Evolutionary conservation across 2,888 invertebrate species (phyloP).

Genomic region (Drosophila flavopinicola): DNA sequence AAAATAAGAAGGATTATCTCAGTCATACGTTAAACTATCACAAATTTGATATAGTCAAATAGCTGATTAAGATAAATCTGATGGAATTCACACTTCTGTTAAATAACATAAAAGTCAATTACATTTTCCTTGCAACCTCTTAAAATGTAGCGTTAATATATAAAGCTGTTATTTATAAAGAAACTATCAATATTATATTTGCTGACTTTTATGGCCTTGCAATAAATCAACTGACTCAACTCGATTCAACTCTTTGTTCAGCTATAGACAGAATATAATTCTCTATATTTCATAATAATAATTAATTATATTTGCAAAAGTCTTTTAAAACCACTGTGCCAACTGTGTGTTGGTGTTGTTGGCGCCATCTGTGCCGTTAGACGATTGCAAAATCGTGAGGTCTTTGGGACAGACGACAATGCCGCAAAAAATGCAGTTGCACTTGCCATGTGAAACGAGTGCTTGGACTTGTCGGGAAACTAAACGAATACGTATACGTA

Average conservation of each 20-base stretch:
- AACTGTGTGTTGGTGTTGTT: slow-evolving; percentile 6
- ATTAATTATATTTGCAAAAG: not conserved
- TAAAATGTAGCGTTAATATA: no score
- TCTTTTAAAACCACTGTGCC: slow-evolving; percentile 35
- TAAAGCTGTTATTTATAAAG: no score
- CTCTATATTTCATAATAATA: not conserved
- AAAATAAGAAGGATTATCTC: no score
- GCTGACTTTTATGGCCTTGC: not conserved
- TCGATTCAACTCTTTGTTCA: no score
- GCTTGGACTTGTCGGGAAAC: slow-evolving; percentile 20
- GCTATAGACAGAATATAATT: not conserved
- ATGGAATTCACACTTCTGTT: no score
- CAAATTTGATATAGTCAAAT: no score
- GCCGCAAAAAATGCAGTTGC: slow-evolving; percentile 58
- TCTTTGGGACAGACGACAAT: slow-evolving; percentile 27
- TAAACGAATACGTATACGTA: not conserved
- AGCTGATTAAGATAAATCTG: no score
- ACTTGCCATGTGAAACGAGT: slow-evolving; percentile 62
- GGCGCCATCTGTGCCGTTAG: slow-evolving; percentile 22
- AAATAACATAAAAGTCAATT: no score
- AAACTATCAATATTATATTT: no score
- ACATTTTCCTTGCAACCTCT: no score
- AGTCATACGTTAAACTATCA: no score
- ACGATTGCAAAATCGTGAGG: slow-evolving; percentile 45
- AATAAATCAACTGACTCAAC: not conserved